Evolutionary conservation across 2,797 vertebrate genomes (phyloP).

Genomic region (Crocodylus rhombifer): DNA sequence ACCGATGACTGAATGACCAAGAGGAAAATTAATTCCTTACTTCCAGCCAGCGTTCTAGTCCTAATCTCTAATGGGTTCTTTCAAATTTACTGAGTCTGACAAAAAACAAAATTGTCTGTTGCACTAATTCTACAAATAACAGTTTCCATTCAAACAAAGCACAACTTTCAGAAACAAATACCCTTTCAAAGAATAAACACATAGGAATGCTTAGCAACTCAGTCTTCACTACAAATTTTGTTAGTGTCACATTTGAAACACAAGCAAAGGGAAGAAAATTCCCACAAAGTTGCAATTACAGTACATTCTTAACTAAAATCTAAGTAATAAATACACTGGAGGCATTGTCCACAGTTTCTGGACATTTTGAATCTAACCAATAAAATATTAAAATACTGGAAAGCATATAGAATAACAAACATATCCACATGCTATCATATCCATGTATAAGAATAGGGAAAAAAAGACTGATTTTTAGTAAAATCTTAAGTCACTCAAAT

Average conservation of each 20-base stretch:
- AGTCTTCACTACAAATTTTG: background rate
- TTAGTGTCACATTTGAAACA: background rate
- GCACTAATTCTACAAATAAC: background rate
- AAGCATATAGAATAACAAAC: background rate
- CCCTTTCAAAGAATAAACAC: background rate
- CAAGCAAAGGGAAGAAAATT: background rate
- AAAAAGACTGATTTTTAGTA: background rate
- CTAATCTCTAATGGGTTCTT: background rate
- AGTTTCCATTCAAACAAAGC: background rate
- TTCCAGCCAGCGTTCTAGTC: conserved; percentile 22
- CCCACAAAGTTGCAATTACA: background rate
- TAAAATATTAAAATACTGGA: background rate
- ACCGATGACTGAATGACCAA: conserved; percentile 48
- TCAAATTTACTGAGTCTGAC: background rate
- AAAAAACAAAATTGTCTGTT: background rate
- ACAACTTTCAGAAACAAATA: background rate
- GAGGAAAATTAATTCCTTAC: conserved; percentile 49
- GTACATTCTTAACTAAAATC: background rate
- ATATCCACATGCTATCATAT: no score
- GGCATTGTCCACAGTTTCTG: background rate
- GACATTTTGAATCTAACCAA: no score
- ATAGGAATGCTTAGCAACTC: background rate
- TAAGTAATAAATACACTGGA: background rate
- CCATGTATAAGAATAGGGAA: background rate
- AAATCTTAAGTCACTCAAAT: background rate